Percentiles rank a stretch among this genome's conserved stretches.
These are phyloP conservation scores for Microplitis deprimator DNA, from an alignment of 2,888 invertebrate species.

Conservation along the genomic window DNA sequence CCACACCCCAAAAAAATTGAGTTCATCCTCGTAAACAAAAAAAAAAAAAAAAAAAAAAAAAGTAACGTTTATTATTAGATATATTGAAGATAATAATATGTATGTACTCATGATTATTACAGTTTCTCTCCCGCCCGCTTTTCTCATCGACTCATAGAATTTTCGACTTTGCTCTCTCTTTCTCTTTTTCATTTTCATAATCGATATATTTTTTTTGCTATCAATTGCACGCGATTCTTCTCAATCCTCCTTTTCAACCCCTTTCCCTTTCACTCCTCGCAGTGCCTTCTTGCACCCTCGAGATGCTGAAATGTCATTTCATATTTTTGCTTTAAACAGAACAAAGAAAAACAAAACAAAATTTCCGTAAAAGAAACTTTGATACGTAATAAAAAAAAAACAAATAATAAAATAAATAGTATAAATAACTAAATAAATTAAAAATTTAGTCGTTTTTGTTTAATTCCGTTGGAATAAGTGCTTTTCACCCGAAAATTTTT, in stretches of 20 bases:
- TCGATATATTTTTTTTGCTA: slow-evolving; percentile 45
- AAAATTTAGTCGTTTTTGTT: background rate
- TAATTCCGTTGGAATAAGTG: too few species aligned
- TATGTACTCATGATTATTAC: slow-evolving; percentile 44
- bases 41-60: slow-evolving; percentile 20
- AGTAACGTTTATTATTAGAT: slow-evolving; percentile 42
- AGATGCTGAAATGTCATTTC: slow-evolving; percentile 70
- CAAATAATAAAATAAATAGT: slow-evolving; percentile 7
- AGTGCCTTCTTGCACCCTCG: slow-evolving; percentile 63
- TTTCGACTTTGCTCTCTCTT: slow-evolving; percentile 44
- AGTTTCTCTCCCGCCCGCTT: slow-evolving; percentile 43
- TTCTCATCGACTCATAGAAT: slow-evolving; percentile 16
- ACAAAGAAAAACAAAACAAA: slow-evolving; percentile 33
- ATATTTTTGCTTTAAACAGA: slow-evolving; percentile 51
- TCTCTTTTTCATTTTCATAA: slow-evolving; percentile 48
- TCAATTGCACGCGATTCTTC: slow-evolving; percentile 60
- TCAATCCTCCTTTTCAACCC: slow-evolving; percentile 50
- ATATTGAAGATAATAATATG: slow-evolving; percentile 38
- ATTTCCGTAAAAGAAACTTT: slow-evolving; percentile 27
- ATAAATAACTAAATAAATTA: slow-evolving; percentile 26
- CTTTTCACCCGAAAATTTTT: background rate
- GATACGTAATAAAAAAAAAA: slow-evolving; percentile 26
- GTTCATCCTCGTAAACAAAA: slow-evolving; percentile 37
- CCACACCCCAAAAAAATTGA: slow-evolving; percentile 44
- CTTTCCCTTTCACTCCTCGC: slow-evolving; percentile 53